Evolutionary conservation across 2,113 vertebrate species (phyloP), one percentile per base, ranked within the genome.

Genomic region (Microcebus lehilahytsara): DNA sequence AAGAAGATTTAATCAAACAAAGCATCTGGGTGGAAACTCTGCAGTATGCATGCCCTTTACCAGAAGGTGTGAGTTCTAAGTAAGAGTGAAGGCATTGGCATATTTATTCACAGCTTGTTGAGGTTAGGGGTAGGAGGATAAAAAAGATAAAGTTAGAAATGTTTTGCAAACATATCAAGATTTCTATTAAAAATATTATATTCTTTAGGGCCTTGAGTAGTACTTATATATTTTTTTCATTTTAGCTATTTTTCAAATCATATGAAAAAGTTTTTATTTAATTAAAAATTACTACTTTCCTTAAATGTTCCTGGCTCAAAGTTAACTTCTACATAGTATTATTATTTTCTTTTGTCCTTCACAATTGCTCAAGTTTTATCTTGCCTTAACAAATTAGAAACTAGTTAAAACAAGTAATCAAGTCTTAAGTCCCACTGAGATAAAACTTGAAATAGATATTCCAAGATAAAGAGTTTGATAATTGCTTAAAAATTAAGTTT

Each of bases 391-490:
- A 91, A 95, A 66, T 16, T 90, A 16, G 23, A 92, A 95, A 42
- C 22, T 56, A 67, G 30, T 72, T 89, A 89, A 83, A 93, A 42
- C 3, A 42, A 4, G 62, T 93, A 67, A 37, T 6, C 58, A 19
- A 72, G 74, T 7, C 46, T 37, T 37, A 95, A 74, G 37, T 79
- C 56, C 19, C 64, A 74, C 30, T 71, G 34, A 84, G 19, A 89
- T 95, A 93, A 93, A 75, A 93, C 19, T 32, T 83, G n/a, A 89
- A 81, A 74, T 66, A 30, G 69, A 64, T 92, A 58, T 64, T 62
- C 40, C 5, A 46, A 34, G 20, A 87, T 90, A 66, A 51, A 86
- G 11, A 89, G 46, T 51, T 37, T 58, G 37, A 91, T 71, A 84
- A 51, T 89, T 22, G 85, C 49, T 37, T 67, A 4, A 87, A 30